A percentile compares a stretch with the other conserved stretches of the same genome.
Conservation (phyloP, 2,113 vertebrate species). For the Lophius piscatorius region DNA sequence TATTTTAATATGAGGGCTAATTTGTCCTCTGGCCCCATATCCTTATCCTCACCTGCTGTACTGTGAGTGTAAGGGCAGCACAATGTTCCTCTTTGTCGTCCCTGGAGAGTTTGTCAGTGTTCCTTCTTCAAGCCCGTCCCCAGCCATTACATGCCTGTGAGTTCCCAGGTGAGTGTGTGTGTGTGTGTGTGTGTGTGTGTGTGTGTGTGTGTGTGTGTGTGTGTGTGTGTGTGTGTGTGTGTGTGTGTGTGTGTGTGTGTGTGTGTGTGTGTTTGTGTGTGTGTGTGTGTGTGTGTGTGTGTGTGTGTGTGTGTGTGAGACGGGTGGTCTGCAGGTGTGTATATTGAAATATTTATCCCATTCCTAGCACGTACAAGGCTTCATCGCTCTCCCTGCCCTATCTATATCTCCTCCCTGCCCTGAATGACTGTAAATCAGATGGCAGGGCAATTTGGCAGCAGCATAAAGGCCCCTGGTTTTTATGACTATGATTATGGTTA, state of each 20-base stretch:
- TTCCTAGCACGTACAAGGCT: constrained; percentile 41
- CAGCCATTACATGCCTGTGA: constrained; percentile 51
- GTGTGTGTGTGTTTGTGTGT: constrained; percentile 61
- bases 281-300: constrained; percentile 48
- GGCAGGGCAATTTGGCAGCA: constrained; percentile 75
- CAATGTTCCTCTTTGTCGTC: constrained; percentile 78
- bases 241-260: background rate
- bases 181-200: constrained; percentile 23
- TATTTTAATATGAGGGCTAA: constrained; percentile 69
- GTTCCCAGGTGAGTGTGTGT: constrained; percentile 65
- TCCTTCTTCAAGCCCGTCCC: constrained; percentile 39
- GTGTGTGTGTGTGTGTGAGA: constrained; percentile 1
- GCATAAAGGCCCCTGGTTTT: constrained; percentile 74
- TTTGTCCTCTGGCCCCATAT: constrained; percentile 60
- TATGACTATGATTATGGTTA: constrained; percentile 80
- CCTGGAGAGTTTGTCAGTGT: constrained; percentile 65
- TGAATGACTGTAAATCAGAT: constrained; percentile 75
- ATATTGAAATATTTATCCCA: constrained; percentile 49
- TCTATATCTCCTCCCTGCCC: constrained; percentile 40
- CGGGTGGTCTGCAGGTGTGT: constrained; percentile 69
- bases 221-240: background rate
- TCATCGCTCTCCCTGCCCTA: constrained; percentile 46
- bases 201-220: constrained; percentile 15
- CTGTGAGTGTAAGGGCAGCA: constrained; percentile 47
- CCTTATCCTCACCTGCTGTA: constrained; percentile 67